Base-by-base conservation (phyloP, 2,113 vertebrate genomes). In the Daphoenositta chrysoptera region DNA sequence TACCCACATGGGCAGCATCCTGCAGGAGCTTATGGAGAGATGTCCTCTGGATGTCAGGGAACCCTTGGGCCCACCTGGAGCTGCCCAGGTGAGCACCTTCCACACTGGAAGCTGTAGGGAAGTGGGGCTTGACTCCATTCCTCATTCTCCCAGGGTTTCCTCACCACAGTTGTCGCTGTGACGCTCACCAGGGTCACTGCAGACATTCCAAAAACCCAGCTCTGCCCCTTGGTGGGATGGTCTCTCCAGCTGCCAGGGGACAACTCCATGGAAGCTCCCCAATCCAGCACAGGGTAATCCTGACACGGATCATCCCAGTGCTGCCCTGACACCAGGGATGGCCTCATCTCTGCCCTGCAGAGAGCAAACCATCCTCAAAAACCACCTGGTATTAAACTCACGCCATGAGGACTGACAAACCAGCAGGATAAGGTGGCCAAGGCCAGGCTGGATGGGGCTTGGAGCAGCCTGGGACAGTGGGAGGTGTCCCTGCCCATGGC, bases 81-180 rank as follows among this genome's bases (percentile, higher is more conserved):
- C 48, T 87, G 87, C 71, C 53, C 77, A 58, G 48, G 21, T 18
- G 7, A 69, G 66, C 60, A 21, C 31, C 20, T 37, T 51, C 48
- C 57, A 6, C 7, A 3, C n/a, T 6, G 35, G 37, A 10, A 65
- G 72, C 22, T 5, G 16, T 1, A 37, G 48, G 76, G 69, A 57
- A 70, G 40, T 19, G 1, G 47, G 44, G 7, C 4, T 37, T 31
- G 15, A 10, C n/a, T 48, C 58, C 63, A 16, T 6, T 4, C 18
- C 53, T 37, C 54, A 2, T 15, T 4, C 0, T 27, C 11, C 40
- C 47, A 8, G 51, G 14, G 27, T 17, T 33, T 71, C 60, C 60
- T 35, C 24, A 18, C 2, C 3, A 1, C 31, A 14, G 54, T 0
- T 12, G 39, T 17, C 45, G 21, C 11, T 2, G 28, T 0, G 3